Base-by-base conservation (phyloP, 2,888 invertebrate species). In the Dascillus cervinus region DNA sequence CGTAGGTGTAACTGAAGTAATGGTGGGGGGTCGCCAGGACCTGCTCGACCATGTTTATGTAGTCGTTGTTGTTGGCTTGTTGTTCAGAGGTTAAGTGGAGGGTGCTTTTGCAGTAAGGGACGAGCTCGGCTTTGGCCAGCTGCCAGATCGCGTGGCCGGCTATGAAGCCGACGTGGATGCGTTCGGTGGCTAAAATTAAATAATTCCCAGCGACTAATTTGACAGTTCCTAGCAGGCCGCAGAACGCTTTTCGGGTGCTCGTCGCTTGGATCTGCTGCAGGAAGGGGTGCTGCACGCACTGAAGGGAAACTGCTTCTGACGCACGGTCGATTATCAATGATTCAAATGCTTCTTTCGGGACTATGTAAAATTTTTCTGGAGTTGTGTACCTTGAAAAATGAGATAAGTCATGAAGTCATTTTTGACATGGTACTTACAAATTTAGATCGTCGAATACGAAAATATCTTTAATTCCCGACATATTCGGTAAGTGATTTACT, bases 1-100 rank as follows among this genome's bases (percentile, higher is more conserved):
- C 97, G 56, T 90, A 91, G 1, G 87, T 83, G 52, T 91, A 88
- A 9, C 94, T 95, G 68, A 90, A 97, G 67, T 95, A 98, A 50
- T 88, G 87, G 51, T 81, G 79, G 1, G 91, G 89, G 1, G 87
- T 85, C 20, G 80, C 77, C 30, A 98, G 68, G 1, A 89, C 82
- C 35, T 73, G 71, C 35, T 85, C 82, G 6, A 97, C 57, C 89
- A 98, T 88, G 3, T 76, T 73, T 52, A 92, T 67, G 57, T 96
- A 97, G 3, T 73, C 72, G 39, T 73, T 76, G 65, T 97, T 94
- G 60, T 88, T 83, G 43, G 82, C 75, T 54, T 76, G 73, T 71
- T 91, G 89, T 60, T 82, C 79, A 43, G 78, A 82, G 22, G 80
- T 88, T 29, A 96, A 73, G 65, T 94, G 92, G 29, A 87, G 72